phyloP scores from a whole-genome alignment of 2,797 vertebrate genomes.

The Gouania willdenowi region DNA sequence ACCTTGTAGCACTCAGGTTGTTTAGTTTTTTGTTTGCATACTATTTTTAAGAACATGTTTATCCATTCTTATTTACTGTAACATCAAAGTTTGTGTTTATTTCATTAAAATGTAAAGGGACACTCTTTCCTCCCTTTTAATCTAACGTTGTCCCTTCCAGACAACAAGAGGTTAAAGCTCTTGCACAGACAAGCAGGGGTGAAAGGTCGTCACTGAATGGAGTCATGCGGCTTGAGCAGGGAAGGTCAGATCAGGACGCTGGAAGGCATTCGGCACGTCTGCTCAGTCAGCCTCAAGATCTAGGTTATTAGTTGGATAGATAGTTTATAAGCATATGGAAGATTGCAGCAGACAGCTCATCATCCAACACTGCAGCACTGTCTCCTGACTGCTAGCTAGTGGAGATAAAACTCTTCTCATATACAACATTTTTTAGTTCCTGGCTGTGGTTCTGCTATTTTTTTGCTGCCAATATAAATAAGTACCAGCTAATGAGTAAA shows the following conservation, averaged over 20 bases:
- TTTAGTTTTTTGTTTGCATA: neutral
- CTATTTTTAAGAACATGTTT: neutral
- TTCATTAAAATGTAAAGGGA: neutral
- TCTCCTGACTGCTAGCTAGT: conserved; percentile 14
- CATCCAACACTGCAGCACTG: conserved; percentile 2
- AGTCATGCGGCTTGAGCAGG: conserved; percentile 46
- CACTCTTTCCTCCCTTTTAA: neutral
- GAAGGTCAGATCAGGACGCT: conserved; percentile 34
- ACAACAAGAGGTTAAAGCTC: conserved; percentile 40
- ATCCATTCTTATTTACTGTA: neutral
- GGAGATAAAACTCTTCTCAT: neutral
- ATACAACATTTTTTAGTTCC: conserved; percentile 4
- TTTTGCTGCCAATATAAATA: conserved; percentile 30
- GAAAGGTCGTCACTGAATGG: conserved; percentile 57
- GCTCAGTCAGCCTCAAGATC: conserved; percentile 38
- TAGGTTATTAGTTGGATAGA: conserved; percentile 37
- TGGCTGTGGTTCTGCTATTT: conserved; percentile 17
- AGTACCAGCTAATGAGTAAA: conserved; percentile 9
- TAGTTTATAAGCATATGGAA: conserved; percentile 24
- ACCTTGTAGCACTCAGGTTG: neutral
- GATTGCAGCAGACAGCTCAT: conserved; percentile 13
- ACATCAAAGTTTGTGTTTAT: neutral
- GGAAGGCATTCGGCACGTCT: conserved; percentile 53
- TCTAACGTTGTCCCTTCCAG: neutral
- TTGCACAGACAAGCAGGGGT: conserved; percentile 36